Base-by-base conservation (phyloP, 2,113 vertebrate species). In the Todiramphus chloris region DNA sequence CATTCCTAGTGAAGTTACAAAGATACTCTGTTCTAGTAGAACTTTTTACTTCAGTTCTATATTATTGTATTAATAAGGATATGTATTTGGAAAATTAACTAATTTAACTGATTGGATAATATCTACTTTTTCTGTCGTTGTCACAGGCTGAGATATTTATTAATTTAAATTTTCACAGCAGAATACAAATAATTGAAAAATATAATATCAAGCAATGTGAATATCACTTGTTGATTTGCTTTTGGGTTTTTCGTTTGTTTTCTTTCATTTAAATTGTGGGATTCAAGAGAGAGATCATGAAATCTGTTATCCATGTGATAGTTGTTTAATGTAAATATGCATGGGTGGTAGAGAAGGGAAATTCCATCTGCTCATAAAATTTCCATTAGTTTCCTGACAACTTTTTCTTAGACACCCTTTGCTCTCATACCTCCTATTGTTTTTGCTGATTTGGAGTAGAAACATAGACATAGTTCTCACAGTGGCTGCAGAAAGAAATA, bases 41-140 rank as follows among this genome's bases (percentile, higher is more conserved):
- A 50, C 10, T 66, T 89, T 55, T 39, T 31, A 39, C 3, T 72
- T 85, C 30, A 62, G 11, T 55, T 51, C 18, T 73, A 8, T 67
- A n/a, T 55, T 68, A 25, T 31, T 82, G 17, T 80, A 24, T 69
- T 69, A 66, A 62, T 66, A 44, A 68, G 25, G 27, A 60, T 24
- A 75, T 23, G 5, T 56, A 53, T 56, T 76, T 73, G 16, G 69
- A 93, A 96, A 91, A 80, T 56, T 60, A 83, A 84, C 11, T 19
- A 12, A 35, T 64, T 31, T 51, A 67, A 75, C 18, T 44, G 0
- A 55, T 8, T 87, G 13, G 69, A 16, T 25, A 35, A 53, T 23
- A 83, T 27, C 21, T 31, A 2, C 3, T 33, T 56, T 59, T n/a
- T 59, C 37, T n/a, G 2, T 27, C 75, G 58, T 60, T 31, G 17